Percentiles rank a stretch among this genome's conserved stretches.
Conservation (phyloP, 2,113 vertebrate species). For the Caloenas nicobarica region DNA sequence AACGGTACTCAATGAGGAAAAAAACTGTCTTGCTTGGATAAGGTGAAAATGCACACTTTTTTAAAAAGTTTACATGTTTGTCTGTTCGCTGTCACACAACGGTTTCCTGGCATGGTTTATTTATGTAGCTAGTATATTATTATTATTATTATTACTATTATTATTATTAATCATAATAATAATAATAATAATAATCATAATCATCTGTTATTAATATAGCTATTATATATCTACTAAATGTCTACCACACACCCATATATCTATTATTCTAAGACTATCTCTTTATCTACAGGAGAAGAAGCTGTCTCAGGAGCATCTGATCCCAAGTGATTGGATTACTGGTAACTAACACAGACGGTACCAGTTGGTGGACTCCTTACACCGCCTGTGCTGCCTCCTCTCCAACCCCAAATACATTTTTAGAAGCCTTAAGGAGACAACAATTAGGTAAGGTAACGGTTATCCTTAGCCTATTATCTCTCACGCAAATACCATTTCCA, state of each 20-base stretch:
- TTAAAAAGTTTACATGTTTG: background rate
- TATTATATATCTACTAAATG: background rate
- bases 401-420: conserved; percentile 31
- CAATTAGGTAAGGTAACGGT: conserved; percentile 54
- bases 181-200: too few species aligned
- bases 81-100: background rate
- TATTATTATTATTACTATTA: background rate
- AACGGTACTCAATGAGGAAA: background rate
- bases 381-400: background rate
- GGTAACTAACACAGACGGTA: conserved; percentile 19
- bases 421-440: conserved; percentile 52
- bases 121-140: background rate
- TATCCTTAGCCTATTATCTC: conserved; percentile 58
- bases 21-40: background rate
- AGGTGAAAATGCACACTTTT: background rate
- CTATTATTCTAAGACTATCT: background rate
- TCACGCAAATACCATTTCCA: conserved; percentile 22
- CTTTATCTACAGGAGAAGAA: background rate
- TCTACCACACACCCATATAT: background rate
- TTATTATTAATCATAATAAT: too few species aligned
- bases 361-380: conserved; percentile 47
- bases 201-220: background rate
- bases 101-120: background rate
- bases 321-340: conserved; percentile 30
- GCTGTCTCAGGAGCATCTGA: background rate